Base-by-base conservation (phyloP, 2,797 vertebrate genomes). In the Xyrichtys novacula region DNA sequence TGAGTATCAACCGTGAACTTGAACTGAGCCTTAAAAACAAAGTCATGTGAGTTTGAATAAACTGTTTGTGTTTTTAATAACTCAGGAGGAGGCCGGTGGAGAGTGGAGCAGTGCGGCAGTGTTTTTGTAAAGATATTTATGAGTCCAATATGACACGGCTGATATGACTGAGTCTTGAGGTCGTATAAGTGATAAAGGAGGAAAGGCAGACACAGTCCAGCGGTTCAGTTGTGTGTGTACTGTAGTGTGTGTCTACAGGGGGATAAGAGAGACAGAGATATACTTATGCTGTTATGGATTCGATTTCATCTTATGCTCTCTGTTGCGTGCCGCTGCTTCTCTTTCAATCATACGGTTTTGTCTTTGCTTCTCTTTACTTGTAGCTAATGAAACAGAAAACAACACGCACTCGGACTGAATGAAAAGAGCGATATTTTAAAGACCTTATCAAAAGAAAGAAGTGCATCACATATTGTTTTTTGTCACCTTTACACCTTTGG, bases 131-230 rank as follows among this genome's bases (percentile, higher is more conserved):
- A 63, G 76, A 80, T 82, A 79, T 87, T 87, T 85, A 84, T 75
- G 76, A 82, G 50, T 71, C 74, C 68, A 50, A 65, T 85, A 64
- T 75, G 76, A 84, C 75, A 73, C 20, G 15, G 74, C 65, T 83
- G 84, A 79, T 81, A 74, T 74, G 71, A 59, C 32, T 46, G 78
- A 84, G 80, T 80, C 69, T 74, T 81, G 81, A 87, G 78, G 87
- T 88, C 80, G 78, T 36, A 16, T 12, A 62, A 69, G 83, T 71
- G 71, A 86, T 88, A 74, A 76, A 85, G 68, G 58, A 43, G 56
- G 61, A 59, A 60, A 71, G 78, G 43, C 61, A 64, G 80, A 56
- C 26, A 55, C 65, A 55, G 78, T 46, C 66, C 81, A 68, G 65
- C 4, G 16, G 57, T 7, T 54, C 11, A 12, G 32, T 12, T 52